Evolutionary conservation across 1,140 invertebrate species (phyloP).

Genomic region (Teleopsis dalmanni): DNA sequence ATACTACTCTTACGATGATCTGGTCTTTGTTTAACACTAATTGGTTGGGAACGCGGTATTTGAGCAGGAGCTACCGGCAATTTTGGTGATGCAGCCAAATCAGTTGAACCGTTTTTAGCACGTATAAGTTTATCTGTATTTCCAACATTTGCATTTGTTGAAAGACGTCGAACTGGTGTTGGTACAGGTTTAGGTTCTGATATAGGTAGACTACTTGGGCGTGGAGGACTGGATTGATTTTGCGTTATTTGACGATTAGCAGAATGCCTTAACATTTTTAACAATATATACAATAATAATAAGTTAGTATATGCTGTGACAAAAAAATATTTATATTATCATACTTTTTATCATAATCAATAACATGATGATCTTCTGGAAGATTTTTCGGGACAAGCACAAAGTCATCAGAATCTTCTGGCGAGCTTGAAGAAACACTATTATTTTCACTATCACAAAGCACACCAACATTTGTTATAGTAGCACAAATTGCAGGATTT

Average conservation of each 20-base stretch:
- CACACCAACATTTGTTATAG: slow-evolving; percentile 40
- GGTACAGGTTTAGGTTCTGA: slow-evolving; percentile 75
- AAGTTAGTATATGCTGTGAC: too few relatives aligned
- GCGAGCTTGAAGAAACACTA: slow-evolving; percentile 53
- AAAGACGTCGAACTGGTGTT: slow-evolving; percentile 52
- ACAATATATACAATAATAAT: too few relatives aligned
- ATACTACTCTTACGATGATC: slow-evolving; percentile 57
- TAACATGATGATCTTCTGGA: slow-evolving; percentile 44
- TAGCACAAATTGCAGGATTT: slow-evolving; percentile 41
- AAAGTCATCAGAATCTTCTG: slow-evolving; percentile 72
- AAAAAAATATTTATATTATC: too few relatives aligned
- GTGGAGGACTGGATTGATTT: slow-evolving; percentile 52
- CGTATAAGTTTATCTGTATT: background rate
- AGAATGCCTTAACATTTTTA: slow-evolving; percentile 5
- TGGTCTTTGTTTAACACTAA: slow-evolving; percentile 62
- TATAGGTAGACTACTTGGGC: slow-evolving; percentile 62
- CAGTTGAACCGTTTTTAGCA: slow-evolving; percentile 23
- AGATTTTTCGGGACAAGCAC: slow-evolving; percentile 73
- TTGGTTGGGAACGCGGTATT: slow-evolving; percentile 74
- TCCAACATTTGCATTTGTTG: slow-evolving; percentile 6
- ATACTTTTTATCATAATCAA: slow-evolving; percentile 26
- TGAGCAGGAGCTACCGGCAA: slow-evolving; percentile 31
- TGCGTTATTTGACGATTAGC: slow-evolving; percentile 12
- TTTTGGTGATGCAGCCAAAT: slow-evolving; percentile 9
- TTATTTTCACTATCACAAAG: slow-evolving; percentile 45